A percentile compares a stretch with the other conserved stretches of the same genome.
These are phyloP conservation scores for Rachycentron canadum DNA, from an alignment of 2,797 vertebrate genomes.

Conservation along the genomic window DNA sequence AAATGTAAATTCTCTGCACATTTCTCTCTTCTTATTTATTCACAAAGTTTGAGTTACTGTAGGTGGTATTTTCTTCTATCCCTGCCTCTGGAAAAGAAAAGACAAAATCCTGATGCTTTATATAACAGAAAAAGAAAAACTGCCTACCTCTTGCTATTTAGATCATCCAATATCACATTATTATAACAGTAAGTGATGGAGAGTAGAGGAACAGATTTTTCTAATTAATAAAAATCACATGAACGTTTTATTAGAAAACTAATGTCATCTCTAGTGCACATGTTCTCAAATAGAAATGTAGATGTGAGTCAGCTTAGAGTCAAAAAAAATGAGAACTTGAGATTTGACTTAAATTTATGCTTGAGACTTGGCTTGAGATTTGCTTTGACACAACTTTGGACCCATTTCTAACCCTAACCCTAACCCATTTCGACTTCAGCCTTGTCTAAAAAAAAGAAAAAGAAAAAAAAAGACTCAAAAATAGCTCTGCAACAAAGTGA, in stretches of 20 bases:
- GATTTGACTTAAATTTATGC: neutral
- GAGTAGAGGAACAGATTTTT: neutral
- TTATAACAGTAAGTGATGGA: neutral
- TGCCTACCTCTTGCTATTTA: conserved; percentile 2
- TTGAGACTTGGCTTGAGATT: neutral
- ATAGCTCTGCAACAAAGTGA: neutral
- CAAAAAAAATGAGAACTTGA: neutral
- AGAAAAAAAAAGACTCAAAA: no score
- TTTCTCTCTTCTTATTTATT: neutral
- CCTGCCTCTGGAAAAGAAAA: neutral
- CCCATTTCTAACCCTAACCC: neutral
- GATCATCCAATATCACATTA: conserved; percentile 60
- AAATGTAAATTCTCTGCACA: neutral
- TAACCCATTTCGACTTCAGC: no score
- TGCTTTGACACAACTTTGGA: neutral
- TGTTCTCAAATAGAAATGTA: neutral
- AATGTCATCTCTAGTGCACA: neutral
- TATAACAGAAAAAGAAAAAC: neutral
- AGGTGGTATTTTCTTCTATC: neutral
- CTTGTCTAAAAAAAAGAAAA: no score
- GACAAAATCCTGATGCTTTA: neutral
- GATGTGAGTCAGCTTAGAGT: neutral
- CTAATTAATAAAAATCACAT: neutral
- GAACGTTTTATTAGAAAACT: neutral
- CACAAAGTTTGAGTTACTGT: neutral